phyloP scores from a whole-genome alignment of 2,113 vertebrate species.

The Tiliqua scincoides region DNA sequence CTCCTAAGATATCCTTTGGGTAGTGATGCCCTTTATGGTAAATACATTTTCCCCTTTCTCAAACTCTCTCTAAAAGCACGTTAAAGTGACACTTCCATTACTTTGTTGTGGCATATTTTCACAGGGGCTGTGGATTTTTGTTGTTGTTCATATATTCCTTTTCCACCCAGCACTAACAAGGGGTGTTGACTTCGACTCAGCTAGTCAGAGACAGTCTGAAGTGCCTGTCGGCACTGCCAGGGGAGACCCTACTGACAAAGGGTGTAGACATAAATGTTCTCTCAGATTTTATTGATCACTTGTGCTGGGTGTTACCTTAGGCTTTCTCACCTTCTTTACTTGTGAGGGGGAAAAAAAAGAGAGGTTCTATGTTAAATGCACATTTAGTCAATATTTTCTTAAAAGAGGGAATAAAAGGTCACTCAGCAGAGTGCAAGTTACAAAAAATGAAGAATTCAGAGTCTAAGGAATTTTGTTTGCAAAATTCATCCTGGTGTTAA shows the following conservation, averaged over 20 bases:
- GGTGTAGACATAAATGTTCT: neutral
- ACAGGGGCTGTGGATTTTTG: neutral
- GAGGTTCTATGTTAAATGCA: neutral
- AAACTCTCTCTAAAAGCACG: slow-evolving; percentile 7
- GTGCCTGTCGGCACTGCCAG: neutral
- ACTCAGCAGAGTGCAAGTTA: neutral
- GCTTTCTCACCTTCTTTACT: neutral
- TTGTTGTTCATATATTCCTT: slow-evolving; percentile 5
- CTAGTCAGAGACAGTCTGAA: neutral
- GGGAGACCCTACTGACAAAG: rapidly evolving
- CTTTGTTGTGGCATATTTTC: neutral
- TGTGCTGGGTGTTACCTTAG: rapidly evolving
- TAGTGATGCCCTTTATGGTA: neutral
- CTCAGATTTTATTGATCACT: neutral
- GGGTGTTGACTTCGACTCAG: neutral
- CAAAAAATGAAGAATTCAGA: neutral
- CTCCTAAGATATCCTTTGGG: neutral
- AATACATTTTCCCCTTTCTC: neutral
- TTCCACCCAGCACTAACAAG: neutral
- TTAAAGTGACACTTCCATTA: neutral
- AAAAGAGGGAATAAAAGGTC: neutral
- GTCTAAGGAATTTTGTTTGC: neutral
- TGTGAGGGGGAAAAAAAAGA: neutral
- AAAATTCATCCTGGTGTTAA: no score
- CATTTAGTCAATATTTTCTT: neutral